Conservation (phyloP, 2,888 invertebrate species). For the Eristalis tenax region DNA sequence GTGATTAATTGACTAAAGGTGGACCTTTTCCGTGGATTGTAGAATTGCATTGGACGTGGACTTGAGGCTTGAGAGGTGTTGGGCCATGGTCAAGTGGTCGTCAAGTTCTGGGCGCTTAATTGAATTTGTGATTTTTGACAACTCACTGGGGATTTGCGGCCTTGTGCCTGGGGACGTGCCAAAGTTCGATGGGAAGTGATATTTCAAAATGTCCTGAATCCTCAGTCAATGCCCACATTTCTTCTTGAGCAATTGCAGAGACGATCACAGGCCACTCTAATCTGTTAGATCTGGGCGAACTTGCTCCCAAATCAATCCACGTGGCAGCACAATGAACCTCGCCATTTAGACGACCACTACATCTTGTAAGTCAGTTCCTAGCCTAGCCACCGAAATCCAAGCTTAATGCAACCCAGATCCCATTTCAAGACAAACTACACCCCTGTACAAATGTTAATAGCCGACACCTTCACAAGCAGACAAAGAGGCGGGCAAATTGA, state of each 20-base stretch:
- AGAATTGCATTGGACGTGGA: neutral
- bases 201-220: neutral
- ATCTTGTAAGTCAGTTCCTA: too few species aligned
- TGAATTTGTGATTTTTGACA: neutral
- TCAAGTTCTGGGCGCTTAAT: neutral
- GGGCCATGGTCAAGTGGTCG: neutral
- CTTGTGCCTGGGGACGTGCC: neutral
- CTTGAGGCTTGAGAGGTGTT: neutral
- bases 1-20: neutral
- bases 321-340: too few species aligned
- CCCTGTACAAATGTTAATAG: neutral
- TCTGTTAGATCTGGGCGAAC: too few species aligned
- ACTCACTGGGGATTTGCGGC: neutral
- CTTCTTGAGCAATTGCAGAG: too few species aligned
- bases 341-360: too few species aligned
- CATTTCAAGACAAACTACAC: neutral
- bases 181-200: neutral
- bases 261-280: too few species aligned
- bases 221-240: too few species aligned
- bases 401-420: neutral
- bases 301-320: too few species aligned
- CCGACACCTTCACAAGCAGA: neutral
- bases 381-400: too few species aligned
- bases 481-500: slow-evolving; percentile 33
- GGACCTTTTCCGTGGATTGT: neutral